Conservation (phyloP, 2,888 invertebrate species). For the Conistra vaccinii region DNA sequence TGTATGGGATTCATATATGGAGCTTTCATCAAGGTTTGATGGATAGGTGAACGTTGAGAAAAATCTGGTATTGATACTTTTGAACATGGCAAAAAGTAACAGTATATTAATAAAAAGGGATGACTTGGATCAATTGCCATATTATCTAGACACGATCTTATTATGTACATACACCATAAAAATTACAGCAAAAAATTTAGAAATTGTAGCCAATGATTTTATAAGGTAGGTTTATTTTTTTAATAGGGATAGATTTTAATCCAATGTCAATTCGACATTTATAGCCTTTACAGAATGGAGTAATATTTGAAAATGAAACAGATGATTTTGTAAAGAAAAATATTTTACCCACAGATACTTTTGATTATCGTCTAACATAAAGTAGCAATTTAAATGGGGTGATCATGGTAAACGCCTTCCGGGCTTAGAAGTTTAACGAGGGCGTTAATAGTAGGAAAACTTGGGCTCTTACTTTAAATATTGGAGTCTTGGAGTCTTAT, state of each 20-base stretch:
- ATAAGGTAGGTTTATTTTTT: too few relatives aligned
- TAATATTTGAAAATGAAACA: background rate
- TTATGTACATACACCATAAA: background rate
- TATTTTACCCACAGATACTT: conserved; percentile 23
- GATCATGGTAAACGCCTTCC: conserved; percentile 44
- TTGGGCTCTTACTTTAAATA: conserved; percentile 41
- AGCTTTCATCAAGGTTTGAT: conserved; percentile 33
- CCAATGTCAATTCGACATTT: background rate
- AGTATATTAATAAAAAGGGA: background rate
- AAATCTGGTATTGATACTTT: conserved; percentile 12
- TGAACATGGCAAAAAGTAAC: background rate
- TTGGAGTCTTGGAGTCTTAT: conserved; percentile 15
- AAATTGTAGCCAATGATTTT: background rate
- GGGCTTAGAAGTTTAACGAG: conserved; percentile 48
- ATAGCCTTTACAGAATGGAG: background rate
- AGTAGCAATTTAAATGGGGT: conserved; percentile 49
- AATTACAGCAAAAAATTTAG: background rate
- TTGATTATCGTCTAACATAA: conserved; percentile 36
- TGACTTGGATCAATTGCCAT: background rate
- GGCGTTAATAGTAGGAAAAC: conserved; percentile 39
- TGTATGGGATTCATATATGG: conserved; percentile 24
- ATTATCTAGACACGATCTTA: too few relatives aligned
- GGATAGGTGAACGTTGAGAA: conserved; percentile 20
- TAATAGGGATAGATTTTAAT: too few relatives aligned
- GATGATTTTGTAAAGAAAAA: conserved; percentile 20